A percentile compares a stretch with the other conserved stretches of the same genome.
Conservation (phyloP, 2,797 vertebrate genomes). For the Pantherophis vulpinus region DNA sequence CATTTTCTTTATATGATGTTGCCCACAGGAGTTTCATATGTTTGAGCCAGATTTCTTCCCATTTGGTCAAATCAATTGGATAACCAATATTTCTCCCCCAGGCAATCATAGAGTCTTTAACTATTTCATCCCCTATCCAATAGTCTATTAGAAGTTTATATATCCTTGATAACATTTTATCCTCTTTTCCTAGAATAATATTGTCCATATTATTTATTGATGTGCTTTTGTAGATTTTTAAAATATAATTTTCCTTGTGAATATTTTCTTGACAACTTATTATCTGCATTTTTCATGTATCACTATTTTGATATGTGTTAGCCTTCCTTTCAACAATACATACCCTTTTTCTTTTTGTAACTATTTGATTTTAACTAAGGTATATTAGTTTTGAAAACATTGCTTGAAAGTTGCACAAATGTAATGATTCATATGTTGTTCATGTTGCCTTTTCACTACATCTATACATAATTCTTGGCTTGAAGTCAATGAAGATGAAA, state of each 20-base stretch:
- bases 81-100: too few species aligned
- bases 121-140: too few species aligned
- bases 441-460: constrained; percentile 58
- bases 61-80: too few species aligned
- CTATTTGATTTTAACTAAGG: constrained; percentile 42
- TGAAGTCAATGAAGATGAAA: constrained; percentile 58
- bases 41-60: too few species aligned
- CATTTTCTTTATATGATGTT: too few species aligned
- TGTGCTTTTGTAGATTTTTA: constrained; percentile 62
- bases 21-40: too few species aligned
- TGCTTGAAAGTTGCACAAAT: constrained; percentile 61
- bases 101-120: too few species aligned
- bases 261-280: constrained; percentile 45
- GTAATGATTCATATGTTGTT: constrained; percentile 48
- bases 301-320: constrained; percentile 17
- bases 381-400: constrained; percentile 54
- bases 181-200: too few species aligned
- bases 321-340: constrained; percentile 40
- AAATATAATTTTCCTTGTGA: constrained; percentile 48
- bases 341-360: constrained; percentile 43
- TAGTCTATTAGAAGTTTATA: too few species aligned
- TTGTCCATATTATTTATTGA: too few species aligned
- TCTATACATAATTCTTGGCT: constrained; percentile 59
- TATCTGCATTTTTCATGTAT: constrained; percentile 46
- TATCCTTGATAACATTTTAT: too few species aligned